Conservation (phyloP, 1,140 invertebrate species). For the Anastatus disparis region DNA sequence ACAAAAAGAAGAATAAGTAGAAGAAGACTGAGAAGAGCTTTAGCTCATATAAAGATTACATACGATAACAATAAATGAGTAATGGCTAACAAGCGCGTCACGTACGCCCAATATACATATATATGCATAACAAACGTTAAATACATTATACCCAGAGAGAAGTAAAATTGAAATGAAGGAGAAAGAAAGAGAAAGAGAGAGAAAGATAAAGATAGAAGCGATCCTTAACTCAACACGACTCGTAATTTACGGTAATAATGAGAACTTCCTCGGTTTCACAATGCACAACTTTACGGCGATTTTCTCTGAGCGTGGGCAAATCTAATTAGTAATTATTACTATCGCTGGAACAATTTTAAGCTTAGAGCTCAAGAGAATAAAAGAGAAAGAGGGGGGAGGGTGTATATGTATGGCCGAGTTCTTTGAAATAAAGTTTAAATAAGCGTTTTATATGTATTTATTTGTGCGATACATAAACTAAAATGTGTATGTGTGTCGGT, state of each 20-base stretch:
- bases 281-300: background rate
- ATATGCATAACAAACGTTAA: too few relatives aligned
- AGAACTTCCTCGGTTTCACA: constrained; percentile 6
- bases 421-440: too few relatives aligned
- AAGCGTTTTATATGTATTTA: too few relatives aligned
- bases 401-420: too few relatives aligned
- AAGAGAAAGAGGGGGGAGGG: background rate
- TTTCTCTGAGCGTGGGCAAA: background rate
- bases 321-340: constrained; percentile 35
- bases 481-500: background rate
- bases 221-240: constrained; percentile 10
- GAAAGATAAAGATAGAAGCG: background rate
- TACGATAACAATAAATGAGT: constrained; percentile 25
- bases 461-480: too few relatives aligned
- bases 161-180: constrained; percentile 2
- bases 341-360: background rate
- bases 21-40: too few relatives aligned
- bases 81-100: constrained; percentile 15
- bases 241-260: constrained; percentile 28
- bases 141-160: too few relatives aligned
- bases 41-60: too few relatives aligned
- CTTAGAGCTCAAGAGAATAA: background rate
- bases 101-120: too few relatives aligned
- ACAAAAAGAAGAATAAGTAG: too few relatives aligned
- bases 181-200: too few relatives aligned